Percentiles rank a stretch among this genome's conserved stretches.
Evolutionary conservation across 2,113 vertebrate species (phyloP).

Genomic region (Nanger granti): DNA sequence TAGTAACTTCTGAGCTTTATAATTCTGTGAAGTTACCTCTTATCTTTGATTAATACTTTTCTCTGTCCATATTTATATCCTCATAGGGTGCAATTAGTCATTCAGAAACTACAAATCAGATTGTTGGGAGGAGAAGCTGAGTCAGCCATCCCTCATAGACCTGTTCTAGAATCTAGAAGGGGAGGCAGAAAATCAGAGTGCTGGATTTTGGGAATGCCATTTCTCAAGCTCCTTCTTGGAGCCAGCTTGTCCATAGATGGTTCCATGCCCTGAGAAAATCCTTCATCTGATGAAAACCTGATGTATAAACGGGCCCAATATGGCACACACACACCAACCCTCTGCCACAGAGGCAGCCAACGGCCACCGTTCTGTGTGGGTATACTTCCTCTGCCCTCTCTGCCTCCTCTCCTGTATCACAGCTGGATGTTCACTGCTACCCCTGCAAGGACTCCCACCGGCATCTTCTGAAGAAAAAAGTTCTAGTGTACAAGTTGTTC

Average conservation of each 20-base stretch:
- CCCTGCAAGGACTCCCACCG: neutral
- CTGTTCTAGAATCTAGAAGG: neutral
- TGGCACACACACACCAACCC: too few species aligned
- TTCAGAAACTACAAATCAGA: neutral
- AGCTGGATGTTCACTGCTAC: neutral
- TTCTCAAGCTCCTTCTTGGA: neutral
- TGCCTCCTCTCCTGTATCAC: neutral
- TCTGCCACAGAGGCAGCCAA: neutral
- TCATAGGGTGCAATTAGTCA: neutral
- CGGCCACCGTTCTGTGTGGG: rapidly evolving
- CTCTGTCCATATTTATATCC: neutral
- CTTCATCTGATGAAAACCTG: neutral
- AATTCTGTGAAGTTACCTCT: neutral
- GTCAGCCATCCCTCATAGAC: neutral
- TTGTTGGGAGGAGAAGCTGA: neutral
- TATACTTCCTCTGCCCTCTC: neutral
- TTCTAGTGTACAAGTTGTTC: neutral
- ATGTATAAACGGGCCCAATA: neutral
- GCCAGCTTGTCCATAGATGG: neutral
- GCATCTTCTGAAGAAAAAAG: neutral
- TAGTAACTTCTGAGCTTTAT: neutral
- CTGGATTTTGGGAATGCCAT: neutral
- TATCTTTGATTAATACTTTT: neutral
- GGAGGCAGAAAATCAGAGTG: neutral
- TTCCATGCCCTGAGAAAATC: neutral